A percentile compares a stretch with the other conserved stretches of the same genome.
Conservation (phyloP, 2,888 invertebrate species). For the Allacma fusca region DNA sequence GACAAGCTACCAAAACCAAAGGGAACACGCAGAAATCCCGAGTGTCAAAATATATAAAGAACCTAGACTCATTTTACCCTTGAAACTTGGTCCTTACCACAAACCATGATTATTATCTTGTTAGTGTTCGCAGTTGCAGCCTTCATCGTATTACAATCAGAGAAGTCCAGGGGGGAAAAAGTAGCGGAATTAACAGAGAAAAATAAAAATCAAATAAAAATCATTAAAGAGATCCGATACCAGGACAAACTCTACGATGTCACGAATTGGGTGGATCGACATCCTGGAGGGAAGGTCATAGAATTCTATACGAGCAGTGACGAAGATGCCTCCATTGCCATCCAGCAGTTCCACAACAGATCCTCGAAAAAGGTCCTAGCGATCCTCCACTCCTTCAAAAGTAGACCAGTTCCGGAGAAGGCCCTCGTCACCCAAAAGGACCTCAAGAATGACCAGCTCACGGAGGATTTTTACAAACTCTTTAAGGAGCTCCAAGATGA, state of each 20-base stretch:
- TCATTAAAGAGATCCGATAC: neutral
- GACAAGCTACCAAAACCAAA: too few species aligned
- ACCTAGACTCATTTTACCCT: too few species aligned
- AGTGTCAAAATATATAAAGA: too few species aligned
- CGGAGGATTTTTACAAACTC: constrained; percentile 52
- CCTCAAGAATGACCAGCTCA: constrained; percentile 16
- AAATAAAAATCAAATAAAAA: too few species aligned
- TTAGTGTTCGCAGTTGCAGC: too few species aligned
- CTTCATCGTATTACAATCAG: too few species aligned
- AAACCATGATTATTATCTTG: too few species aligned
- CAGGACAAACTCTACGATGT: neutral
- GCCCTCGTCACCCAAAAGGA: too few species aligned
- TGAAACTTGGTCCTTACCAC: too few species aligned
- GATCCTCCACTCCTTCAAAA: constrained; percentile 3
- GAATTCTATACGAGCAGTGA: neutral
- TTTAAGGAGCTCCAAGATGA: constrained; percentile 49
- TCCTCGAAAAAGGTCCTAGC: neutral
- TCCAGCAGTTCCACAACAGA: neutral
- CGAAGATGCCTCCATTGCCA: neutral
- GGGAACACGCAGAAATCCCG: too few species aligned
- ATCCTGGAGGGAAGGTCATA: constrained; percentile 5
- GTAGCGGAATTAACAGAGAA: too few species aligned
- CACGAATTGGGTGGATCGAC: neutral
- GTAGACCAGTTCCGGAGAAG: neutral
- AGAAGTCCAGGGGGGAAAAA: too few species aligned